These are phyloP conservation scores for Chalcis sispes DNA, from an alignment of 2,888 invertebrate genomes.

Conservation along the genomic window DNA sequence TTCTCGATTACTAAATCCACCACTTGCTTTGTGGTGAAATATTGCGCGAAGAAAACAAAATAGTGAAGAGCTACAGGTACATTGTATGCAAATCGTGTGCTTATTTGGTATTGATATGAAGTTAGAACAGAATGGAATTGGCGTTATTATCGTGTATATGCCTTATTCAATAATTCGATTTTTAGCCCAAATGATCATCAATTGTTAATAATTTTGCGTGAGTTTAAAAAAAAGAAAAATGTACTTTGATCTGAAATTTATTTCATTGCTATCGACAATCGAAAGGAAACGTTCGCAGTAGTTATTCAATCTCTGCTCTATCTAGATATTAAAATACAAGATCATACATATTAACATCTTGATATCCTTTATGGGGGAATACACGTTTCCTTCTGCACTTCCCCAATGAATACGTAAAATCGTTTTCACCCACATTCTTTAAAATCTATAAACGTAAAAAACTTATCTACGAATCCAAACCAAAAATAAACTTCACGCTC, in stretches of 20 bases:
- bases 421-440: no score
- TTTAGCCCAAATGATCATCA: neutral
- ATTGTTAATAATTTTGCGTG: slow-evolving; percentile 8
- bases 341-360: neutral
- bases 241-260: no score
- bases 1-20: slow-evolving; percentile 39
- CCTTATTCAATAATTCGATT: slow-evolving; percentile 10
- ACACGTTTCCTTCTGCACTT: neutral
- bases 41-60: slow-evolving; percentile 43
- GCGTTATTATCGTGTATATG: slow-evolving; percentile 29
- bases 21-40: slow-evolving; percentile 33
- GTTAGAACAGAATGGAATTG: slow-evolving; percentile 42
- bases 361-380: neutral
- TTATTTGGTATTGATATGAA: slow-evolving; percentile 53
- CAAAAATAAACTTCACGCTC: no score
- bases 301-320: neutral
- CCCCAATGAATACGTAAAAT: neutral
- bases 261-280: no score
- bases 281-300: no score
- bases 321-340: neutral
- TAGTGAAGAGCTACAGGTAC: slow-evolving; percentile 48
- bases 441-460: no score
- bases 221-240: neutral
- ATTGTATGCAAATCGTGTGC: slow-evolving; percentile 50
- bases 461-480: no score